Evolutionary conservation across 1,140 invertebrate species (phyloP), one percentile per base, ranked within the genome.

Genomic region (Caerostris extrusa): DNA sequence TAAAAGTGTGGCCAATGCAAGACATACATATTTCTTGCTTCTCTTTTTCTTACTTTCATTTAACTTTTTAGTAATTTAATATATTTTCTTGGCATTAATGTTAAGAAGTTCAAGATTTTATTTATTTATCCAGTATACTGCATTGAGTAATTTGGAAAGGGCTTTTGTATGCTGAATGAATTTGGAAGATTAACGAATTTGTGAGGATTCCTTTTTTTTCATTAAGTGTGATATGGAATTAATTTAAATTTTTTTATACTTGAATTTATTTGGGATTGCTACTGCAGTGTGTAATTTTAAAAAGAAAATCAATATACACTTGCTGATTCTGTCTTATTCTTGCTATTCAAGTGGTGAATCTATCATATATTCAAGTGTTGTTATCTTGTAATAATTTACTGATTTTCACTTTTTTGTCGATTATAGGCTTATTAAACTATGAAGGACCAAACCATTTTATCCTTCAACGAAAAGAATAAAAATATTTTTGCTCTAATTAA

Each of bases 1-100:
- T 34, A 77, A n/a, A n/a, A 77, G 71, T 14, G 71, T 12, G 71
- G 34, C 34, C 71, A 77, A 77, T 77, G 71, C 34, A 34, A 77
- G 34, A 64, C 12, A 77, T 77, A 77, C 71, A 77, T 50, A 34
- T 50, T 50, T 77, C 71, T 77, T 77, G 53, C 53, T 34, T 77
- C 12, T 64, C 61, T 64, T 14, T 12, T 17, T 64, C 10, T 64
- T 7, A 53, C 10, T 77, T 12, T 77, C 71, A 5, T 53, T 34
- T 34, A 34, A 34, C 34, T 34, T 34, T 34, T 64, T 77, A 12
- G 71, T 77, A 77, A 77, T 77, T 77, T 77, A 77, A 77, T 77
- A 77, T 77, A 77, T 50, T 77, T 77, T 53, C 71, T 50, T 77
- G 50, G 34, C 19, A 50, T 77, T 50, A 77, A 77, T 77, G 71